Evolutionary conservation across 2,888 invertebrate genomes (phyloP), one percentile per base, ranked within the genome.

Genomic region (Drosophila melanosoma): DNA sequence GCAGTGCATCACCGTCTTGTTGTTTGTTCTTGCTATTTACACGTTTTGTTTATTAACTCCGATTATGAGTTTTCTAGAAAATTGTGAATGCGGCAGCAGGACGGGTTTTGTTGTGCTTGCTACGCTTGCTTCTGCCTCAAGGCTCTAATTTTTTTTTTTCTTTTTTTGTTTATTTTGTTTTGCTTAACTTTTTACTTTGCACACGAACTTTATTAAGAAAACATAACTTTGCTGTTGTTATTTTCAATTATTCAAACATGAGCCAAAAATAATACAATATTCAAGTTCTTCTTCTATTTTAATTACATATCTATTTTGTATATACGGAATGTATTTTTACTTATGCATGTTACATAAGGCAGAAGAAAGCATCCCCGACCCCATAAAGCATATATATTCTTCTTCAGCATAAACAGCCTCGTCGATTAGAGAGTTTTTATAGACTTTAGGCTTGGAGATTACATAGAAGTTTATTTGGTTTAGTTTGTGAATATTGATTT

Each of bases 31-130:
- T 51, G 64, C 65, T 90, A 87, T 87, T 87, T 89, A 82, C 82
- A 79, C 82, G 64, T 62, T 75, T 72, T 89, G 88, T 89, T 90
- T 90, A 85, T 87, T 80, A 90, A 90, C 85, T 89, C 69, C 74
- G 68, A 76, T 87, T 90, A 89, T 87, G 85, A 90, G 88, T 87
- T 82, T 69, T 42, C 42, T 15, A 61, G 29, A 26, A 40, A 36
- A 35, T 17, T 20, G 52, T 20, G 20, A 38, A 42, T 56, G 71
- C 12, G 57, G 56, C 36, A 61, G 29, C 32, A 12, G 75, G n/a
- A 35, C 23, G 35, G 53, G 26, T 26, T 40, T 26, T 36, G 15
- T 8, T 38, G 49, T 20, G 32, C 45, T 66, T 75, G 29, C 57
- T 29, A 29, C n/a, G 26, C 35, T 38, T 35, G 29, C 49, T 65